Conservation (phyloP, 2,797 vertebrate genomes). For the Phoeniculus purpureus region DNA sequence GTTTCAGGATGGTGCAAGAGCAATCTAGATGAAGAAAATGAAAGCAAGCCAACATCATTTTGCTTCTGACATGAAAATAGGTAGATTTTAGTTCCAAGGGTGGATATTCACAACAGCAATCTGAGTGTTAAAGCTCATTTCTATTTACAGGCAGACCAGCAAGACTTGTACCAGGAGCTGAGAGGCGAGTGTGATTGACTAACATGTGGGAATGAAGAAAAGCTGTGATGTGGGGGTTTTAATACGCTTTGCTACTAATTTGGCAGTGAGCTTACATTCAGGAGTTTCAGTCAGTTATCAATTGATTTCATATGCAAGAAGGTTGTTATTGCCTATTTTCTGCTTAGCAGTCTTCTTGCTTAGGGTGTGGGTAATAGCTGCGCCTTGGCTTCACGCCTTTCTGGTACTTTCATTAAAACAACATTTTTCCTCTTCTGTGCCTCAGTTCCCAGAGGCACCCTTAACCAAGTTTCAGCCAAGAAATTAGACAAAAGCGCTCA, state of each 20-base stretch:
- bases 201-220: not conserved
- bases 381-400: not conserved
- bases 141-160: slow-evolving; percentile 16
- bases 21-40: slow-evolving; percentile 44
- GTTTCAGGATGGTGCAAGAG: slow-evolving; percentile 8
- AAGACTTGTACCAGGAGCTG: not conserved
- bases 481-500: not conserved
- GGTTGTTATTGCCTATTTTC: not conserved
- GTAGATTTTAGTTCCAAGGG: slow-evolving; percentile 6
- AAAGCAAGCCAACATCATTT: slow-evolving; percentile 40
- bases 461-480: not conserved
- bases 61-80: slow-evolving; percentile 42
- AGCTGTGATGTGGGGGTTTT: not conserved
- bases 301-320: not conserved
- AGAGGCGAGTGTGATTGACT: not conserved
- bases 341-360: not conserved
- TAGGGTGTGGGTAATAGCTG: not conserved
- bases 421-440: not conserved
- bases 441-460: not conserved
- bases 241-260: not conserved
- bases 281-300: not conserved
- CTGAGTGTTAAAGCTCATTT: slow-evolving; percentile 47
- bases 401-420: not conserved
- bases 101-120: not conserved
- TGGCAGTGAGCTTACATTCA: not conserved